A percentile compares a stretch with the other conserved stretches of the same genome.
Conservation (phyloP, 2,113 vertebrate genomes). For the Scolopax mira region DNA sequence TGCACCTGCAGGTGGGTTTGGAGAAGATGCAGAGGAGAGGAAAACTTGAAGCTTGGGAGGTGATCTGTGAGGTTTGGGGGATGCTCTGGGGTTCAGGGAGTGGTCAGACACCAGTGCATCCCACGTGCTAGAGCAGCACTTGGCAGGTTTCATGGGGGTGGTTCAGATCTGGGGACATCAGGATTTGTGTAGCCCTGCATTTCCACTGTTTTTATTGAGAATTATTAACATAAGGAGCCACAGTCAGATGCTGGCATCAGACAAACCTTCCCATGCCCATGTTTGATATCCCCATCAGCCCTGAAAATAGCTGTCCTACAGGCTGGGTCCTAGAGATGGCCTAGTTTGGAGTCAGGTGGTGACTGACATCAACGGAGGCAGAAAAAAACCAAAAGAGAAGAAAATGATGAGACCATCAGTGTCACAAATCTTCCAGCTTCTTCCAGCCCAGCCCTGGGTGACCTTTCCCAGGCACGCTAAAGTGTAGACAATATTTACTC, state of each 20-base stretch:
- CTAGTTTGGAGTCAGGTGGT: not conserved
- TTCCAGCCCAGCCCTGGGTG: not conserved
- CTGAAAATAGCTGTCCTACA: not conserved
- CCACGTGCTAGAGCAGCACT: not conserved
- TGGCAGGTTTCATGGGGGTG: not conserved
- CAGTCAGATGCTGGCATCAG: not conserved
- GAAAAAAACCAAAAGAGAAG: not conserved
- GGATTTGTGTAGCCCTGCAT: not conserved
- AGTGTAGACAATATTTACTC: not conserved
- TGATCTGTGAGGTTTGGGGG: not conserved
- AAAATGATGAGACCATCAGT: not conserved
- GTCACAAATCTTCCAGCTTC: not conserved
- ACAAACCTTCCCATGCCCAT: not conserved
- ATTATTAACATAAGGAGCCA: not conserved
- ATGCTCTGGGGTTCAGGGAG: not conserved
- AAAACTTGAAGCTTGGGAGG: not conserved
- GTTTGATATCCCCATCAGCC: not conserved
- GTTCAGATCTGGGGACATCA: accelerated
- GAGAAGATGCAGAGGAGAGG: not conserved
- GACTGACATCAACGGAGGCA: not conserved
- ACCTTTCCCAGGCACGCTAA: not conserved
- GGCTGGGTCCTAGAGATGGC: not conserved
- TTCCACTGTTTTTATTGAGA: not conserved
- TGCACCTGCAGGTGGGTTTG: not conserved
- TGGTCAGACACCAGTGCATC: not conserved